These are phyloP conservation scores for Umimayanthus chanpuru DNA, from an alignment of 92 coral and sea anemone species.

Conservation along the genomic window DNA sequence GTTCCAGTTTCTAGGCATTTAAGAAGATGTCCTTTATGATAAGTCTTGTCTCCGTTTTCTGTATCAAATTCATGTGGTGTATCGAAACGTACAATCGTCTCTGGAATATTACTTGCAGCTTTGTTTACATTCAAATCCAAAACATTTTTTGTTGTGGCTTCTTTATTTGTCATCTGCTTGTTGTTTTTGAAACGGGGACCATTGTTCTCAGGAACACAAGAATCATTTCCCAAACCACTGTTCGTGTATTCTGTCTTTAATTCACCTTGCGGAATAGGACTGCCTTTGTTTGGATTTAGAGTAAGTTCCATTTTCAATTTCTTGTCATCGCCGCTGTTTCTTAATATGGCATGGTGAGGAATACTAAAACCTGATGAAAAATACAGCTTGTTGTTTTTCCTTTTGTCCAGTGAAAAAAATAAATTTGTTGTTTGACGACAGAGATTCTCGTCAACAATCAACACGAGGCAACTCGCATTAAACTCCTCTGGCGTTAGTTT, in stretches of 20 bases:
- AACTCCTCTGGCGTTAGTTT: not conserved
- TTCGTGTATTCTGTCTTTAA: not conserved
- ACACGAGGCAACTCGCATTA: not conserved
- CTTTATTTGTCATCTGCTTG: not conserved
- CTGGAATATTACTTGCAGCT: not conserved
- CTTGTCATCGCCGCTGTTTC: not conserved
- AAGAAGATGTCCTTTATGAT: not conserved
- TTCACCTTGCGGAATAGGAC: not conserved
- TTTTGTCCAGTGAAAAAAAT: not conserved
- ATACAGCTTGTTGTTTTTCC: not conserved
- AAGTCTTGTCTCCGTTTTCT: not conserved
- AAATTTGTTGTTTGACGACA: not conserved
- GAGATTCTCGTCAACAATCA: not conserved
- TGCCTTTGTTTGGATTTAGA: not conserved
- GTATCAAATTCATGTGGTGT: not conserved
- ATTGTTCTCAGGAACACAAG: not conserved
- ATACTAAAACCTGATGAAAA: not conserved
- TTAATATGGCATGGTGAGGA: not conserved
- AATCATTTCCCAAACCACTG: not conserved
- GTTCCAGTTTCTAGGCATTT: constrained; percentile 47
- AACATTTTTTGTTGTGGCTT: not conserved
- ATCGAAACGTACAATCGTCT: not conserved
- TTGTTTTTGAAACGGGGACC: not conserved
- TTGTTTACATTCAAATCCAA: not conserved
- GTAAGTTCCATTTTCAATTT: not conserved